Base-by-base conservation (phyloP, 2,113 vertebrate species). In the Zosterops hypoxanthus region DNA sequence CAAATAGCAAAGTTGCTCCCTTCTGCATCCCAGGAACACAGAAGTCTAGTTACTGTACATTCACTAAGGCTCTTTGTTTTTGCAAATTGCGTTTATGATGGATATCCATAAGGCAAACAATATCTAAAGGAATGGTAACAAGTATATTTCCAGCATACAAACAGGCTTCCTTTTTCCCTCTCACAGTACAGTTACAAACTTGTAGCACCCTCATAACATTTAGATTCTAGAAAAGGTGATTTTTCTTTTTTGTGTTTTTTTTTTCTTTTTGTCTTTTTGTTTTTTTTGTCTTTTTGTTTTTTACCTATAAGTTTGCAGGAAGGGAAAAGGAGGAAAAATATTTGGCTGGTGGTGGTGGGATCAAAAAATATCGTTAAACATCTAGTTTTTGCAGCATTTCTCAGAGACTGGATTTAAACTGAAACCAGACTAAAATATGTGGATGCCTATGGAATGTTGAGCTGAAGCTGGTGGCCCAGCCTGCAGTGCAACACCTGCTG, bases 91-190 rank as follows among this genome's bases (percentile, higher is more conserved):
- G 93, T 98, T 98, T 98, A 98, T 98, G 98, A 98, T 98, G 97
- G 95, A 97, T 98, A 98, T 98, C 97, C 98, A 98, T 98, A 99
- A 99, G 98, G 98, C 98, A 99, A 99, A 99, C 98, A 97, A 98
- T 97, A 98, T 98, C 97, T 98, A 99, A 98, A 99, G 99, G 99
- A 99, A 99, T 99, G 98, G 97, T 98, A 98, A 98, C 98, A 98
- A 99, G 98, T 99, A 98, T 97, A 97, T 98, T 98, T 98, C 98
- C 98, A 98, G 98, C 98, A 97, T 98, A 98, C 98, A 97, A 98
- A 98, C 98, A 98, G 97, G 98, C 96, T 97, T 97, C 97, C 97
- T 97, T 95, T 96, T 97, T 86, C 82, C 88, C 98, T 96, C 97
- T 98, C 96, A 98, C 97, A 98, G 98, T 98, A 98, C 97, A 98